Evolutionary conservation across 2,113 vertebrate genomes (phyloP), one percentile per base, ranked within the genome.

Genomic region (Stigmatopora argus): DNA sequence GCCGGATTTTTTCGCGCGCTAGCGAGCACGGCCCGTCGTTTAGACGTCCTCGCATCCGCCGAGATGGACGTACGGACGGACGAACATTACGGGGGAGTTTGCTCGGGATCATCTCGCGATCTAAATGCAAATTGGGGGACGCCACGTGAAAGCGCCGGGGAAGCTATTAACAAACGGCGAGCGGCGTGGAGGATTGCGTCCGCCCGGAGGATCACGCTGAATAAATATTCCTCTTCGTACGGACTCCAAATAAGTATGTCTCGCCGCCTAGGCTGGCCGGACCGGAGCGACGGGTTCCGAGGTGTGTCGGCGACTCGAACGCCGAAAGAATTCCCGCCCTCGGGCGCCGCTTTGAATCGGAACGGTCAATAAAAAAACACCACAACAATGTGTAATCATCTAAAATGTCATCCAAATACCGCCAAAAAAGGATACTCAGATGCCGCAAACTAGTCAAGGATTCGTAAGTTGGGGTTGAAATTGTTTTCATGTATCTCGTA

Each of bases 81-180:
- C 45, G 78, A 77, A 81, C 82, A 78, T 81, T 81, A 82, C 82
- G 67, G 83, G 75, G 18, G 73, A 75, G 75, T 83, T 80, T 73
- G 74, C 72, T 58, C 44, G 57, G 77, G 75, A 85, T 86, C 78
- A 80, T 79, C 73, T 77, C 65, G 66, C 52, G 83, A 87, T 88
- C 74, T 88, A 85, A 86, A 87, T 88, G 82, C 84, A 79, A 87
- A 87, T 89, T 78, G 66, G 58, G 34, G 66, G 73, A 61, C 26
- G 64, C 71, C 66, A 73, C 72, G 79, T 79, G 82, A 84, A 81
- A 75, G 77, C 77, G 71, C 66, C 49, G 72, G 76, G 82, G 83
- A 84, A 82, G 79, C 82, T 85, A 86, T 84, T 86, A 88, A 85
- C 82, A 86, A 88, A 84, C 77, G 77, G 81, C 85, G 78, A 64